Conservation (phyloP, 2,113 vertebrate genomes). For the Columbina picui region DNA sequence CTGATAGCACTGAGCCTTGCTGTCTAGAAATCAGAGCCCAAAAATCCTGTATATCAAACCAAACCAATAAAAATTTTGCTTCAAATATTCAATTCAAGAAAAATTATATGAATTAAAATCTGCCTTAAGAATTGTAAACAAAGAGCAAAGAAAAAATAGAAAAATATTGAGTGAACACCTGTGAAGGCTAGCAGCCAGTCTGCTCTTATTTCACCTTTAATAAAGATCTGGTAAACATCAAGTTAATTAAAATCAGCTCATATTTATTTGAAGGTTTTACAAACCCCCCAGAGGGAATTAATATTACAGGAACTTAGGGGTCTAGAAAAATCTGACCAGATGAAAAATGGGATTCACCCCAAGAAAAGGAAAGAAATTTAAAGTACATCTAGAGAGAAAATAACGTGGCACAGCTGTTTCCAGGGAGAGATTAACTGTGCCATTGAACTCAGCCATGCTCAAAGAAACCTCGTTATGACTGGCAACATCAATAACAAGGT, state of each 20-base stretch:
- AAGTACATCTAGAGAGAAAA: conserved; percentile 7
- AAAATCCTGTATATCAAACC: background rate
- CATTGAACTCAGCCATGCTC: conserved; percentile 13
- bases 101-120: background rate
- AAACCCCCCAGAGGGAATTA: background rate
- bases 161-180: background rate
- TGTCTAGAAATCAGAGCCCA: background rate
- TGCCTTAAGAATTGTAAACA: background rate
- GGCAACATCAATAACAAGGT: conserved; percentile 46
- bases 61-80: background rate
- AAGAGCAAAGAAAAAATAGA: background rate
- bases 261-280: background rate
- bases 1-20: background rate
- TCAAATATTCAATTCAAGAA: background rate
- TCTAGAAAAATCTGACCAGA: background rate
- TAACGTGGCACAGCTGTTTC: conserved; percentile 20
- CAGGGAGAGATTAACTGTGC: conserved; percentile 16
- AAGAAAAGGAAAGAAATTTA: conserved; percentile 5
- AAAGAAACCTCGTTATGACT: conserved; percentile 34
- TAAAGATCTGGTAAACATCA: conserved; percentile 10
- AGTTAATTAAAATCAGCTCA: conserved; percentile 2
- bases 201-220: conserved; percentile 15
- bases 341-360: background rate
- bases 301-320: background rate
- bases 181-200: background rate